These are phyloP conservation scores for Felis catus DNA, from an alignment of 2,113 vertebrate genomes.

Conservation along the genomic window F.catus_Fca126_mat1.0 CM031414.1:136862501-136863000, in stretches of 20 bases:
- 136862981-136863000: constrained; percentile 41
- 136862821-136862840: not conserved
- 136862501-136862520: accelerated
- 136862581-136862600: accelerated
- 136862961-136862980: constrained; percentile 52
- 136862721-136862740: not conserved
- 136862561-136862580: accelerated
- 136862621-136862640: accelerated
- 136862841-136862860: not conserved
- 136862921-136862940: not conserved
- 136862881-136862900: not conserved
- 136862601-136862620: accelerated
- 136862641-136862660: not conserved
- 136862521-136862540: too few relatives aligned
- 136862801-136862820: not conserved
- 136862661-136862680: accelerated
- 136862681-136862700: not conserved
- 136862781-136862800: not conserved
- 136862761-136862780: not conserved
- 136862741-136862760: too few relatives aligned
- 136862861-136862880: not conserved
- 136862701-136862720: not conserved
- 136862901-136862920: not conserved
- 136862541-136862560: not conserved
- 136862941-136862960: constrained; percentile 23